Conservation (phyloP, 2,888 invertebrate genomes). For the Cacoxenus indagator region DNA sequence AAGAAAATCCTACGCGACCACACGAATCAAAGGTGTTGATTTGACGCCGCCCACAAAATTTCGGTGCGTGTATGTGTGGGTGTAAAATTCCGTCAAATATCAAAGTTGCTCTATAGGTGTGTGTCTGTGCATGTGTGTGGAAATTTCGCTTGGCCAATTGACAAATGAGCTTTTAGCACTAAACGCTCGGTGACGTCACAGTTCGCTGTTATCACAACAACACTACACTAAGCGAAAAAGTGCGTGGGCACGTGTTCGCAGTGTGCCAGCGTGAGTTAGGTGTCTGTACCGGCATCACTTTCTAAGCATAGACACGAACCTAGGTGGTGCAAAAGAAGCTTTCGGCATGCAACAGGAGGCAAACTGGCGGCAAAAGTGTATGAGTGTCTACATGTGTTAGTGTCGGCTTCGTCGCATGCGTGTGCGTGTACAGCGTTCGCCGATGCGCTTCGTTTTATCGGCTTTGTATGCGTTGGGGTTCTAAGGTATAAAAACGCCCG, state of each 20-base stretch:
- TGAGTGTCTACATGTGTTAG: neutral
- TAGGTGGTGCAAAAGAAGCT: neutral
- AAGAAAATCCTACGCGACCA: neutral
- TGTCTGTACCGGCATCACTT: neutral
- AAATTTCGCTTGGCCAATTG: neutral
- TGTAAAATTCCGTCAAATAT: neutral
- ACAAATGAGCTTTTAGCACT: conserved; percentile 8
- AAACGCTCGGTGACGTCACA: neutral
- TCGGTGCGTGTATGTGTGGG: conserved; percentile 45
- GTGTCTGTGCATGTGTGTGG: neutral
- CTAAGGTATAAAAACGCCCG: conserved; percentile 52
- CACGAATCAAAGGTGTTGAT: neutral
- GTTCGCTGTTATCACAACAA: neutral
- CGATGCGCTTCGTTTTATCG: neutral
- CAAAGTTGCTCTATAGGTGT: neutral
- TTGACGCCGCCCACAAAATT: conserved; percentile 54
- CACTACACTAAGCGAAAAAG: neutral
- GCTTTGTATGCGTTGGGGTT: conserved; percentile 9
- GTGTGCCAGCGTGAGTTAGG: neutral
- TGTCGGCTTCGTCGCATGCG: neutral
- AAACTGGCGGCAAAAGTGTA: neutral
- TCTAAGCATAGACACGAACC: conserved; percentile 5
- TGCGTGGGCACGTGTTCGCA: neutral
- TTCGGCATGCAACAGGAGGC: conserved; percentile 1
- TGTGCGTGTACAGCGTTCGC: neutral